phyloP scores from a whole-genome alignment of 1,140 invertebrate species.

The Frieseomelitta varia region DNA sequence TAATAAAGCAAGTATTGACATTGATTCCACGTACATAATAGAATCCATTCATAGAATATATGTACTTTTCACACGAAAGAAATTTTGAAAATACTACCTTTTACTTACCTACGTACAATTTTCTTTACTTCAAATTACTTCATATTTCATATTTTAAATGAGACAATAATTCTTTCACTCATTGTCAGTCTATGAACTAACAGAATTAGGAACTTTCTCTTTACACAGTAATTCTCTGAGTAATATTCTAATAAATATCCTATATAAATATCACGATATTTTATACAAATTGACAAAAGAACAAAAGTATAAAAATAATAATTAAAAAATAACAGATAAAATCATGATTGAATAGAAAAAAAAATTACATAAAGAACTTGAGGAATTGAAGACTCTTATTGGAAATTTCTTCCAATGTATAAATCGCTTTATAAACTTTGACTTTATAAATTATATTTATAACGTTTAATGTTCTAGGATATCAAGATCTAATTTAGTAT shows the following conservation, averaged over 20 bases:
- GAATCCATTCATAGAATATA: no score
- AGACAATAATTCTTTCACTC: conserved; percentile 44
- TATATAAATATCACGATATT: no score
- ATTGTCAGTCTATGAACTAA: not conserved
- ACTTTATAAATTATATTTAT: not conserved
- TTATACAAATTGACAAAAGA: no score
- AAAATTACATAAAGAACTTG: not conserved
- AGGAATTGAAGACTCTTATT: not conserved
- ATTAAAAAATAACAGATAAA: no score
- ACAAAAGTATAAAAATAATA: no score
- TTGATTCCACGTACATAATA: no score
- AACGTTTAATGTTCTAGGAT: not conserved
- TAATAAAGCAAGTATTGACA: no score
- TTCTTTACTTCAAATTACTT: not conserved
- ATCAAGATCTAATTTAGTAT: not conserved
- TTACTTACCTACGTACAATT: no score
- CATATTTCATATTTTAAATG: not conserved
- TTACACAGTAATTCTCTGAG: not conserved
- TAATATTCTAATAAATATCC: not conserved
- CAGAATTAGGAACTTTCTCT: conserved; percentile 38
- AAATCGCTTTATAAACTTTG: not conserved
- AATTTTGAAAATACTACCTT: no score
- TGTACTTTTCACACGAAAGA: no score
- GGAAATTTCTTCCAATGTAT: not conserved
- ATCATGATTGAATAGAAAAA: not conserved